Percentiles rank a stretch among this genome's conserved stretches.
Evolutionary conservation across 2,797 vertebrate species (phyloP).

Genomic region (Parauchenoglanis punctatus): DNA sequence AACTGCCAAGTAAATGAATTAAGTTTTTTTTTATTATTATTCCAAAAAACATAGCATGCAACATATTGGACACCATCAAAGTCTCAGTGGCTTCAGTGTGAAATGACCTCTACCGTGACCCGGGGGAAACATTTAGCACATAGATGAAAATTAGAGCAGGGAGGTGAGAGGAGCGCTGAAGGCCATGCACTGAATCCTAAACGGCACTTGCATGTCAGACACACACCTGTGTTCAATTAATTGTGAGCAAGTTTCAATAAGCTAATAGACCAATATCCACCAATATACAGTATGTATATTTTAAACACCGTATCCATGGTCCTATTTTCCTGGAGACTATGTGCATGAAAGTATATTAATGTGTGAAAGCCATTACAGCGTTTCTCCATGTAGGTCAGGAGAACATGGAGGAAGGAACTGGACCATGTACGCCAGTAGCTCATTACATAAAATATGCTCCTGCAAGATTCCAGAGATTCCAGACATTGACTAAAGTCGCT

Average conservation of each 20-base stretch:
- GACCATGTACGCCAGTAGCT: background rate
- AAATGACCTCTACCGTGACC: conserved; percentile 42
- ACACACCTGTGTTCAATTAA: background rate
- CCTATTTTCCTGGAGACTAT: background rate
- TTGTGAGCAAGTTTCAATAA: background rate
- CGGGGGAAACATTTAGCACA: conserved; percentile 55
- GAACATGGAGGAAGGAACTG: background rate
- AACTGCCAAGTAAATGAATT: background rate
- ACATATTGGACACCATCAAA: conserved; percentile 36
- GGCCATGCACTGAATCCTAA: background rate
- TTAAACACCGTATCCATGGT: background rate
- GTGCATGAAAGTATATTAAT: background rate
- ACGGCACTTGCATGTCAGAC: background rate
- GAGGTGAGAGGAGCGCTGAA: conserved; percentile 39
- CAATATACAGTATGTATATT: background rate
- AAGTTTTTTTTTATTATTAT: background rate
- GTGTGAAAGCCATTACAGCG: background rate
- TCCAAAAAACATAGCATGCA: conserved; percentile 18
- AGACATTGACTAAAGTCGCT: background rate
- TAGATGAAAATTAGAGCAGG: conserved; percentile 52
- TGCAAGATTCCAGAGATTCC: background rate
- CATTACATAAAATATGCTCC: background rate
- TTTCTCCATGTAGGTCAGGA: background rate
- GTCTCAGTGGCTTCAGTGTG: background rate
- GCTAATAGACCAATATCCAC: background rate